Evolutionary conservation across 2,113 vertebrate genomes (phyloP).

Genomic region (Pelmatolapia mariae): DNA sequence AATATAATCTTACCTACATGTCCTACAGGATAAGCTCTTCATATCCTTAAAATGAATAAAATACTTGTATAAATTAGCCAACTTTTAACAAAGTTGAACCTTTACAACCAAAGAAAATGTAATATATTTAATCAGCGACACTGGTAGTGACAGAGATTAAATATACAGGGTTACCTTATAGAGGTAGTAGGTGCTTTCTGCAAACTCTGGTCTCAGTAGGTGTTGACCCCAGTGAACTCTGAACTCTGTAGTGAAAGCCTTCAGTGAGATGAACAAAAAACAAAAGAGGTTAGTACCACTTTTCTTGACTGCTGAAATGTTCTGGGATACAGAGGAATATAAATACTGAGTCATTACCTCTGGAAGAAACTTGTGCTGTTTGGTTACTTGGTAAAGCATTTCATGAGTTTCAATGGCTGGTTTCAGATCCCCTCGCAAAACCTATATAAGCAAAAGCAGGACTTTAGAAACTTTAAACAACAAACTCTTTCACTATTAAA

Average conservation of each 20-base stretch:
- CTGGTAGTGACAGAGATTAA: not conserved
- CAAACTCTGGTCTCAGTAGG: constrained; percentile 95
- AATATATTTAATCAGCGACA: not conserved
- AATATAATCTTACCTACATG: not conserved
- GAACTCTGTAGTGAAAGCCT: constrained; percentile 98
- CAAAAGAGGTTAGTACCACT: not conserved
- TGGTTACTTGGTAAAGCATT: constrained; percentile 99
- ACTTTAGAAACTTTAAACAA: not conserved
- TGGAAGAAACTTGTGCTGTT: constrained; percentile 98
- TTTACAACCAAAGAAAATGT: not conserved
- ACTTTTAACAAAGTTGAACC: not conserved
- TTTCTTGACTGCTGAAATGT: not conserved
- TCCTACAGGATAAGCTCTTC: not conserved
- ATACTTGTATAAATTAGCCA: not conserved
- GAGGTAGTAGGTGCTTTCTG: constrained; percentile 98
- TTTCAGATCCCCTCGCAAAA: constrained; percentile 94
- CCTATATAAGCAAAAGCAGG: constrained; percentile 64
- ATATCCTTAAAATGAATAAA: not conserved
- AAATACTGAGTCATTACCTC: constrained; percentile 75
- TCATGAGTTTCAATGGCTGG: constrained; percentile 99
- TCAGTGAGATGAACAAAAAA: not conserved
- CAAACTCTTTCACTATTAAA: not conserved
- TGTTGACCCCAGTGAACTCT: constrained; percentile 98
- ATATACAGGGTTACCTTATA: constrained; percentile 79
- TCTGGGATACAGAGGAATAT: not conserved